Evolutionary conservation across 2,888 invertebrate genomes (phyloP).

Genomic region (Aromia moschata): DNA sequence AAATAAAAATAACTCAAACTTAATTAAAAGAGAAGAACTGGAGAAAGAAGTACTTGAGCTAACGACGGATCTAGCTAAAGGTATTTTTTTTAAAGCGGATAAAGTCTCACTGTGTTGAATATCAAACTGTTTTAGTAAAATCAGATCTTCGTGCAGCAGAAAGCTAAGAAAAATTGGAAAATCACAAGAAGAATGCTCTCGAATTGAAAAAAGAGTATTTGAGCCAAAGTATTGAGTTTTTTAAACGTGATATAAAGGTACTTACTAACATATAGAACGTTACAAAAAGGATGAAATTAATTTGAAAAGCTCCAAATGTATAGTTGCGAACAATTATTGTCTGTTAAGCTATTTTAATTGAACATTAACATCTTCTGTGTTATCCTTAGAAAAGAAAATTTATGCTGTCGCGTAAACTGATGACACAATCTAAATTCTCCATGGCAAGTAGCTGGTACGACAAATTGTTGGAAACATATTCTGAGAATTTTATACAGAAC

Average conservation of each 20-base stretch:
- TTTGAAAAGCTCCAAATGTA: too few relatives aligned
- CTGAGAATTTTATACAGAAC: too few relatives aligned
- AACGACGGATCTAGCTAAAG: constrained; percentile 11
- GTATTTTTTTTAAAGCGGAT: constrained; percentile 2
- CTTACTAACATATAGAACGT: neutral
- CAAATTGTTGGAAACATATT: constrained; percentile 19
- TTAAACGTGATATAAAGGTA: constrained; percentile 15
- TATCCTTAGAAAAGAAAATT: constrained; percentile 19
- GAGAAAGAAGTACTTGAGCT: constrained; percentile 20
- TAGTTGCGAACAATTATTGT: too few relatives aligned
- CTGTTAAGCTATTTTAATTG: too few relatives aligned
- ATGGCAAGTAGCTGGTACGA: constrained; percentile 27
- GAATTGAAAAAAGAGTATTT: constrained; percentile 29
- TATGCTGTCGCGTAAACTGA: constrained; percentile 11
- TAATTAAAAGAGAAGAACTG: constrained; percentile 17
- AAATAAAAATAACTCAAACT: neutral
- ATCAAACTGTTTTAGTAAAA: constrained; percentile 16
- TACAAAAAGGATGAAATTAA: too few relatives aligned
- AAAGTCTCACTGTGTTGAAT: too few relatives aligned
- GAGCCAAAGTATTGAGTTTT: constrained; percentile 24
- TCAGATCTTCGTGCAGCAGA: constrained; percentile 9
- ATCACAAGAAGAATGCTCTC: constrained; percentile 16
- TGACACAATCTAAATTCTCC: constrained; percentile 26
- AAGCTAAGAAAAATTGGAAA: constrained; percentile 22
- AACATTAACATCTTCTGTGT: neutral